Evolutionary conservation across 53 echinoderm and acorn worm genomes (phyloP).

Genomic region (Henricia sp.): DNA sequence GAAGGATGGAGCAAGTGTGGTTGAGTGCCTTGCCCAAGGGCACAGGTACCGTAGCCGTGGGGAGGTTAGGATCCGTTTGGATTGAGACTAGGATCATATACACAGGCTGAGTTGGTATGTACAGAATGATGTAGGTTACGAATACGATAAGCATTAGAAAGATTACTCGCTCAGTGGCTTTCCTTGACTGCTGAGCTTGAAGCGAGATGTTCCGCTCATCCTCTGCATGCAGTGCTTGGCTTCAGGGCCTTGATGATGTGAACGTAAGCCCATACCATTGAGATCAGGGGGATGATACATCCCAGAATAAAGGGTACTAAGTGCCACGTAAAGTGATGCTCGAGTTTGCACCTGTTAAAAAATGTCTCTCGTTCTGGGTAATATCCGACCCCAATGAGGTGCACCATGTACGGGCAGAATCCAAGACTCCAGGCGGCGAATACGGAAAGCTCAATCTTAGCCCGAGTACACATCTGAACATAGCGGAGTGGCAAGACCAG

Average conservation of each 20-base stretch:
- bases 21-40: too few species aligned
- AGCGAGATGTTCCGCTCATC: neutral
- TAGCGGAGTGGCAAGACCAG: slow-evolving; percentile 23
- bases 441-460: neutral
- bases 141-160: slow-evolving; percentile 36
- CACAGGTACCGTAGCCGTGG: too few species aligned
- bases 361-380: neutral
- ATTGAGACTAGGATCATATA: slow-evolving; percentile 21
- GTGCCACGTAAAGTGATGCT: slow-evolving; percentile 8
- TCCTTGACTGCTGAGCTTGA: neutral
- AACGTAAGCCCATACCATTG: slow-evolving; percentile 36
- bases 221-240: neutral
- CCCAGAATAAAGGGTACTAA: slow-evolving; percentile 17
- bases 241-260: slow-evolving; percentile 15
- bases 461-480: slow-evolving; percentile 1
- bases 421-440: slow-evolving; percentile 28
- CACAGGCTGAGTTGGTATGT: slow-evolving; percentile 49
- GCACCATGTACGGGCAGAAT: slow-evolving; percentile 20
- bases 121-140: slow-evolving; percentile 9
- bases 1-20: too few species aligned
- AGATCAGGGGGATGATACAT: slow-evolving; percentile 1
- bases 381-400: slow-evolving; percentile 12
- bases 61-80: neutral
- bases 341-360: neutral
- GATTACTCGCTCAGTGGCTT: neutral